Percentiles rank a stretch among this genome's conserved stretches.
phyloP scores from a whole-genome alignment of 2,888 invertebrate species.

The Anagyrus pseudococci region DNA sequence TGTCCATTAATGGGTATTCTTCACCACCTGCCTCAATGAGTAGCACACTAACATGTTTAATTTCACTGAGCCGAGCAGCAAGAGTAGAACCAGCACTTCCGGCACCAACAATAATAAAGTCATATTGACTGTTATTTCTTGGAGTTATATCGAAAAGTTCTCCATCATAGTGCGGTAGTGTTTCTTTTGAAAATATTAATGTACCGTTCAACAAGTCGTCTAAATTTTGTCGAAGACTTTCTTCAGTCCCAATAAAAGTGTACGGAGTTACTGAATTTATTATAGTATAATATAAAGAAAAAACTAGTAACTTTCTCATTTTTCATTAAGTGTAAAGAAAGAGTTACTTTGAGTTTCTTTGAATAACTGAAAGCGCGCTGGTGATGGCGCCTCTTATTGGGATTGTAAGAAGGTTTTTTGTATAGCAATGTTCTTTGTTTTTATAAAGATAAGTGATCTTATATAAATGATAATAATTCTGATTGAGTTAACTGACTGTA shows the following conservation, averaged over 20 bases:
- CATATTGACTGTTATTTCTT: slow-evolving; percentile 71
- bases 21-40: slow-evolving; percentile 87
- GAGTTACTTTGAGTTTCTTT: too few relatives aligned
- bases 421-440: too few relatives aligned
- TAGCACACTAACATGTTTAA: slow-evolving; percentile 81
- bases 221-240: neutral
- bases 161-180: slow-evolving; percentile 41
- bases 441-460: too few relatives aligned
- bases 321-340: too few relatives aligned
- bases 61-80: slow-evolving; percentile 82
- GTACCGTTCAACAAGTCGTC: neutral
- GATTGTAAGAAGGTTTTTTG: too few relatives aligned
- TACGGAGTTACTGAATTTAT: too few relatives aligned
- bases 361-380: too few relatives aligned
- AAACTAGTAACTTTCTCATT: too few relatives aligned
- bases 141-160: slow-evolving; percentile 66
- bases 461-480: too few relatives aligned
- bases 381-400: too few relatives aligned
- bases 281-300: too few relatives aligned
- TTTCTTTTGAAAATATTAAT: neutral
- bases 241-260: neutral
- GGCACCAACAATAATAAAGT: slow-evolving; percentile 85
- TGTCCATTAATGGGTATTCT: slow-evolving; percentile 84
- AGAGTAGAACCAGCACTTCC: slow-evolving; percentile 91
- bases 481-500: too few relatives aligned